Percentiles rank a stretch among this genome's conserved stretches.
Conservation (phyloP, 1,140 invertebrate species). For the Diachasma alloeum region DNA sequence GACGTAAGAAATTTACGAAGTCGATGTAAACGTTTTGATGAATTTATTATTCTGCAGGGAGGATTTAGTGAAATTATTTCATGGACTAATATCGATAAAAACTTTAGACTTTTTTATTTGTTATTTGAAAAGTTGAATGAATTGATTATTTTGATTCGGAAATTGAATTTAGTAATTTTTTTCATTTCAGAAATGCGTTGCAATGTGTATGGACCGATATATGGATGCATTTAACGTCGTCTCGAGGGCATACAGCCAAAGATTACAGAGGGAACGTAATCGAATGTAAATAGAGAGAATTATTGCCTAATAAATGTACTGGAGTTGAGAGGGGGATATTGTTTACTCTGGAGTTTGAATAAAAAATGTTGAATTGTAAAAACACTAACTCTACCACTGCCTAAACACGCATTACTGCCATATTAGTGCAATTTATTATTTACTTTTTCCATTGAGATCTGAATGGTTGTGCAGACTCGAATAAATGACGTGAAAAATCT, state of each 20-base stretch:
- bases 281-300: constrained; percentile 50
- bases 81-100: background rate
- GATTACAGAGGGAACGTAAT: constrained; percentile 79
- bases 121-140: background rate
- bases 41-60: no score
- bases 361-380: background rate
- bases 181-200: constrained; percentile 88
- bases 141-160: constrained; percentile 25
- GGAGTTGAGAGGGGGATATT: background rate
- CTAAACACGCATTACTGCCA: background rate
- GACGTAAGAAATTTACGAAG: no score
- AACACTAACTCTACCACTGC: background rate
- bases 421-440: background rate
- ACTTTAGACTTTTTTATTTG: background rate
- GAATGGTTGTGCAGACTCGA: background rate
- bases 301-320: background rate
- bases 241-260: constrained; percentile 81
- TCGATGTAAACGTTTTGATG: no score
- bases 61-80: background rate
- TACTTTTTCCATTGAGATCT: background rate
- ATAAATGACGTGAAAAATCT: no score
- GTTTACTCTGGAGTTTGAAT: background rate
- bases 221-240: constrained; percentile 96
- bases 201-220: constrained; percentile 98
- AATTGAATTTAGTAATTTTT: constrained; percentile 5